Percentiles rank a stretch among this genome's conserved stretches.
phyloP scores from a whole-genome alignment of 2,888 invertebrate species.

The Diarsia rubi region DNA sequence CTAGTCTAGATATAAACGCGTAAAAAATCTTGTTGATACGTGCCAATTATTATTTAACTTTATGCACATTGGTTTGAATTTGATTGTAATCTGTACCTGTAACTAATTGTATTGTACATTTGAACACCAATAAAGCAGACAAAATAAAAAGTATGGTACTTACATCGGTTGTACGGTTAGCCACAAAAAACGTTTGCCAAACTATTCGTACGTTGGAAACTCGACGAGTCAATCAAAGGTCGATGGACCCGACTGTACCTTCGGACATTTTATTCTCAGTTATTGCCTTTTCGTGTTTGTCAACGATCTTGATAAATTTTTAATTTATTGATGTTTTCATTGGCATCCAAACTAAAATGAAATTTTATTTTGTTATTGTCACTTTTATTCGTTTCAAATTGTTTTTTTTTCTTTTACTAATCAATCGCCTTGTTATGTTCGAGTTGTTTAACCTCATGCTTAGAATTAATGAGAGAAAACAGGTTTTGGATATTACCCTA shows the following conservation, averaged over 20 bases:
- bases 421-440: conserved; percentile 29
- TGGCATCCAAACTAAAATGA: conserved; percentile 15
- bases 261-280: conserved; percentile 37
- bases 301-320: conserved; percentile 40
- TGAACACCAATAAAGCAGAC: conserved; percentile 32
- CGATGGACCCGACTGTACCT: conserved; percentile 68
- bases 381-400: conserved; percentile 14
- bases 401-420: conserved; percentile 15
- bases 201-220: conserved; percentile 76
- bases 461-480: conserved; percentile 41
- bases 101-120: conserved; percentile 40
- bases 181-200: conserved; percentile 65
- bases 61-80: conserved; percentile 7
- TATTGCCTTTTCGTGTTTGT: conserved; percentile 33
- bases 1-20: conserved; percentile 4
- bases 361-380: conserved; percentile 3
- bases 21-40: not conserved
- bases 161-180: conserved; percentile 64
- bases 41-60: conserved; percentile 26
- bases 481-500: conserved; percentile 38
- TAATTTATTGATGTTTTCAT: conserved; percentile 19
- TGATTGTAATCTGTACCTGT: conserved; percentile 37
- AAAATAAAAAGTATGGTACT: conserved; percentile 12
- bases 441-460: not conserved
- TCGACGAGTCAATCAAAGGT: conserved; percentile 76